Conservation (phyloP, 2,888 invertebrate genomes). For the Hyppa rectilinea region DNA sequence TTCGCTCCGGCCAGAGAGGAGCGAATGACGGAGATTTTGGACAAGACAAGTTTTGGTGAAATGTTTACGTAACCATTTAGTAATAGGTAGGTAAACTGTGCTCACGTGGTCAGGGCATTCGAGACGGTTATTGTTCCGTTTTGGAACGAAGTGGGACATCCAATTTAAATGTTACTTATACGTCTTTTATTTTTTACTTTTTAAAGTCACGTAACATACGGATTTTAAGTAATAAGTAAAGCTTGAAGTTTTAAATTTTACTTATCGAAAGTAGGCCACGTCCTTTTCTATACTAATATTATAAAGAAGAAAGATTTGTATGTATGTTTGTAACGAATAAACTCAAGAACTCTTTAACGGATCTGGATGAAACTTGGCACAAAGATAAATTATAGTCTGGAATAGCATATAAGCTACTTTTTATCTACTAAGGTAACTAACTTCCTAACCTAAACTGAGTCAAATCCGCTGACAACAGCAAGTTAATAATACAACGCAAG, state of each 20-base stretch:
- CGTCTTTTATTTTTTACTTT: neutral
- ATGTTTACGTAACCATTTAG: conserved; percentile 83
- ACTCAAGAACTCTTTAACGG: no score
- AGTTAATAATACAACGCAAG: no score
- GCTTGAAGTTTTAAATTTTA: neutral
- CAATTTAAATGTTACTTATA: neutral
- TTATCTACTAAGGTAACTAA: no score
- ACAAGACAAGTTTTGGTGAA: conserved; percentile 80
- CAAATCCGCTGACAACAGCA: no score
- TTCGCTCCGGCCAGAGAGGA: conserved; percentile 74
- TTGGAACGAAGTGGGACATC: conserved; percentile 28
- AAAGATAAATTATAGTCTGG: no score
- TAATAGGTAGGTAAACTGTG: conserved; percentile 55
- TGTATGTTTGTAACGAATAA: no score
- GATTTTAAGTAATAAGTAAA: conserved; percentile 1
- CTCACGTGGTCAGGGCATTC: conserved; percentile 42
- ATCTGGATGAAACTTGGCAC: no score
- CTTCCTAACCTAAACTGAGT: no score
- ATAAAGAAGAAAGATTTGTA: no score
- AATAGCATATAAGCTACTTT: no score
- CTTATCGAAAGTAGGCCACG: neutral
- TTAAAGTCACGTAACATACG: neutral
- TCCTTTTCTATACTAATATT: no score
- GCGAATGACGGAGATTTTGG: conserved; percentile 79
- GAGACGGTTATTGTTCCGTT: conserved; percentile 45